Evolutionary conservation across 2,797 vertebrate genomes (phyloP).

Genomic region (Lagorchestes hirsutus): DNA sequence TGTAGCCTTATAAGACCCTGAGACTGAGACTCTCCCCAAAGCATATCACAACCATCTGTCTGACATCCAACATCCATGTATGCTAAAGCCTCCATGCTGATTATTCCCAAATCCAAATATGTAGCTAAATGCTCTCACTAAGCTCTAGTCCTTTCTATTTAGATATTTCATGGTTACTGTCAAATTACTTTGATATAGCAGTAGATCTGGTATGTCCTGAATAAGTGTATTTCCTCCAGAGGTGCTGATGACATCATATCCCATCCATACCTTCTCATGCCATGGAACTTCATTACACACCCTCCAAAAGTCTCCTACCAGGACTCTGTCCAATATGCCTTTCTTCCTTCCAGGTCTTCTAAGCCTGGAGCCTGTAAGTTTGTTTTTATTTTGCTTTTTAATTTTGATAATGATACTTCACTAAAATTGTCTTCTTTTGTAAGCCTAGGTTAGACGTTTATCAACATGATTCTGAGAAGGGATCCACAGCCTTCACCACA

Average conservation of each 20-base stretch:
- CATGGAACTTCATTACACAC: not conserved
- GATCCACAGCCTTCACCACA: no score
- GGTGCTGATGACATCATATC: not conserved
- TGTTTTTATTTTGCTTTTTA: no score
- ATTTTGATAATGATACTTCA: no score
- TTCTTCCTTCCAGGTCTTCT: not conserved
- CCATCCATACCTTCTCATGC: not conserved
- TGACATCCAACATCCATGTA: not conserved
- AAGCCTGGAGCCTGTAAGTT: no score
- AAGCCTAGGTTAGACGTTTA: no score
- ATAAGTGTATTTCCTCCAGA: not conserved
- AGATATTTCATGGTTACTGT: not conserved
- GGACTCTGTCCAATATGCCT: not conserved
- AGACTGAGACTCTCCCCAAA: not conserved
- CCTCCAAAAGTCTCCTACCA: not conserved
- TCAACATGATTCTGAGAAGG: no score
- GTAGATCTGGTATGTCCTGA: not conserved
- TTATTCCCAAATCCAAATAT: conserved; percentile 16
- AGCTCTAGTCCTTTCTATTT: not conserved
- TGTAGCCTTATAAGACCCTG: not conserved
- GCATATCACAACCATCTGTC: not conserved
- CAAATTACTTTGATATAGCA: not conserved
- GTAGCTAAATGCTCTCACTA: not conserved
- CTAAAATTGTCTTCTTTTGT: no score
- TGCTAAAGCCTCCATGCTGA: not conserved